Base-by-base conservation (phyloP, 1,140 invertebrate species). In the Nasonia giraulti region DNA sequence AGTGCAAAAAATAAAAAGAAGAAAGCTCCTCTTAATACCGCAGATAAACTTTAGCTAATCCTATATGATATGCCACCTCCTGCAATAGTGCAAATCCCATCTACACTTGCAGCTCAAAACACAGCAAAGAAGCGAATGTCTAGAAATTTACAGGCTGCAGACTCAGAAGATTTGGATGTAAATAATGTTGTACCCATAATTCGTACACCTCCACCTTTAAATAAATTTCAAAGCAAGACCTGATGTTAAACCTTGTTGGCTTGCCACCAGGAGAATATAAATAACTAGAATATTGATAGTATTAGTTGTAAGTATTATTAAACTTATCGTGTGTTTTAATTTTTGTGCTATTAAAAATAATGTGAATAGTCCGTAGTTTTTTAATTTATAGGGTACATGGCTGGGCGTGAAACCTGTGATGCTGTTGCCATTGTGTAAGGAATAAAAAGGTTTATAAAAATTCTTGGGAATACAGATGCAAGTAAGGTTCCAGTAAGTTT, bases 21-120 rank as follows among this genome's bases (percentile, higher is more conserved):
- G 69, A 92, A 92, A 80, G n/a, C 83, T 31, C n/a, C 84, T 8
- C 27, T 83, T 4, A 85, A 80, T 40, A 76, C 86, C 89, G 92
- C 23, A 84, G 92, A 23, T 91, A 93, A 80, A 93, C 92, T 4
- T 69, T 93, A 82, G 92, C 91, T 2, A 93, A 91, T 86, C 91
- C 92, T 4, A 93, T 27, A 27, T 27, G 27, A 27, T 27, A 27
- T 93, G 92, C 92, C 92, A 8, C 92, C 92, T 20, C 91, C 92
- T 5, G 68, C 89, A 14, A 20, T 85, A 14, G 79, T 83, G 73
- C 75, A 86, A 80, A 78, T 87, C 40, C 66, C 84, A 8, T 77
- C 73, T n/a, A 74, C 76, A 3, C 89, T 47, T 17, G 66, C 83
- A 79, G 77, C 84, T 31, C 89, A 88, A 80, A 91, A 86, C 86